Base-by-base conservation (phyloP, 2,113 vertebrate species). In the Apaloderma vittatum region DNA sequence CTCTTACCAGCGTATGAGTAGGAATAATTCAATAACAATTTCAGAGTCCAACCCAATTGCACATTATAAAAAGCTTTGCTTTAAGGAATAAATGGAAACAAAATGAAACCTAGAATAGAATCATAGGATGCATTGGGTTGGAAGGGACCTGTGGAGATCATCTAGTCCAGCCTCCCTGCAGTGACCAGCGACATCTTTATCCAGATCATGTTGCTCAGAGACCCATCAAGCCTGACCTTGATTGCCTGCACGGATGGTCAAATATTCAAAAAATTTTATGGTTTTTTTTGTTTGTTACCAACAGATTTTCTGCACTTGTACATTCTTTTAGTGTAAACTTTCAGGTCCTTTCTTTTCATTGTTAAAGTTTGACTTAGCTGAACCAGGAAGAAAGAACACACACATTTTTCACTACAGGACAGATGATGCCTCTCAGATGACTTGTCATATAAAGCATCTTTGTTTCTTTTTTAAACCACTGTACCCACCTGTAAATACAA, bases 401-500 rank as follows among this genome's bases (percentile, higher is more conserved):
- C 30, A 3, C 1, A 1, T 13, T 21, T 76, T 78, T 37, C 70
- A 82, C 86, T 91, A 8, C 46, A 66, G 75, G 49, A 18, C 75
- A 86, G 68, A 49, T 13, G 86, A 51, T 0, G 6, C 79, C 86
- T 95, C 94, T 96, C 95, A 45, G 86, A 91, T 94, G 86, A 84
- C 94, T 66, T 15, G 3, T 43, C 68, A 77, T 67, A 92, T 59
- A 97, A 96, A 96, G 93, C 83, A 86, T 65, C 83, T 97, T 97
- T 97, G 96, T 97, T 94, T 81, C 94, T 79, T 66, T 77, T 46
- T 93, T 30, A 84, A 81, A 74, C 30, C 72, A 62, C 45, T 19
- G 70, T 90, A 55, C 24, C 6, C 2, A 48, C 11, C 91, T 43
- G 72, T 26, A 94, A 92, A 71, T 34, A 78, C 95, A 77, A 40